Percentiles rank a stretch among this genome's conserved stretches.
Evolutionary conservation across 2,113 vertebrate genomes (phyloP).

Genomic region (Nyctibius bracteatus): DNA sequence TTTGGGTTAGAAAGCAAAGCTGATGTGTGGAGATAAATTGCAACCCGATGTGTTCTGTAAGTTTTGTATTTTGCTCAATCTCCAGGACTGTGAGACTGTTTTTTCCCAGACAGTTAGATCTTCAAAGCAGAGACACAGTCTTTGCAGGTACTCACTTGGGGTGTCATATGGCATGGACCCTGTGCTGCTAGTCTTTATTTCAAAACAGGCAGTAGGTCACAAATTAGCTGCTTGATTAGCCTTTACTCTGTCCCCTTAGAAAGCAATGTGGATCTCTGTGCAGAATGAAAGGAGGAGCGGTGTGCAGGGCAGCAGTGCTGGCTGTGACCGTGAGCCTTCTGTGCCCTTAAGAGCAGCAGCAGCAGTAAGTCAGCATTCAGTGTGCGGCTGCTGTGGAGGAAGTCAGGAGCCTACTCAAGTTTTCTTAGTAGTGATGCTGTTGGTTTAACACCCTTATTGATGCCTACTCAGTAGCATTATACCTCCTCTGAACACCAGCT

Average conservation of each 20-base stretch:
- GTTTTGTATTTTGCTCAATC: neutral
- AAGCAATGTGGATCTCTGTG: neutral
- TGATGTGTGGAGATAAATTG: neutral
- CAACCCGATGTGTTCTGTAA: neutral
- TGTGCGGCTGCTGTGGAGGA: neutral
- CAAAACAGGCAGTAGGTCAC: neutral
- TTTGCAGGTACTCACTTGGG: neutral
- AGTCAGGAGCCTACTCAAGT: neutral
- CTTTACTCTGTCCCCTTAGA: neutral
- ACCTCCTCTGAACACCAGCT: neutral
- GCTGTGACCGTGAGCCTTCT: neutral
- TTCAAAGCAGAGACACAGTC: neutral
- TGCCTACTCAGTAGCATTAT: neutral
- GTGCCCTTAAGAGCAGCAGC: neutral
- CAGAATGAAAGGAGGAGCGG: neutral
- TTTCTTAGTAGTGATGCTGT: neutral
- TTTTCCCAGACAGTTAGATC: neutral
- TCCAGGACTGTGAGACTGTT: neutral
- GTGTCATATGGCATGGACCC: neutral
- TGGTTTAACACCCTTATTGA: neutral
- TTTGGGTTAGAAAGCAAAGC: neutral
- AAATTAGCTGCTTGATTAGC: neutral
- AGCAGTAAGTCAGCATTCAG: neutral
- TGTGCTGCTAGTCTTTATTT: neutral
- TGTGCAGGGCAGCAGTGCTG: neutral